Evolutionary conservation across 2,113 vertebrate species (phyloP).

Genomic region (Dolichallabes microphthalmus): DNA sequence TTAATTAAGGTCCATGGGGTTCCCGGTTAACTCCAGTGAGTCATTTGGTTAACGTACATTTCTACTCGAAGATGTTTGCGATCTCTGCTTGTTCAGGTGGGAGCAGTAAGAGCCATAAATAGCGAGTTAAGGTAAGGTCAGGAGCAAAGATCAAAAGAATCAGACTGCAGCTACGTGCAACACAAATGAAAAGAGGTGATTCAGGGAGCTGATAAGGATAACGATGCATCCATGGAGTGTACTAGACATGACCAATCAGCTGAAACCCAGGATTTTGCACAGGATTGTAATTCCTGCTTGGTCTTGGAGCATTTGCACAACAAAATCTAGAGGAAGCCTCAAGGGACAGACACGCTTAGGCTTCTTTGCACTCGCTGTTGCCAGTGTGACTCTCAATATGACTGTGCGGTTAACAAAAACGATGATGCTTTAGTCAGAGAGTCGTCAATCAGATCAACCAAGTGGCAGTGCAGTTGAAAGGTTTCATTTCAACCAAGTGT

Average conservation of each 20-base stretch:
- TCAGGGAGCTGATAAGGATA: background rate
- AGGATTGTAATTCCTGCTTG: background rate
- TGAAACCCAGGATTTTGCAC: background rate
- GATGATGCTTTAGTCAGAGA: background rate
- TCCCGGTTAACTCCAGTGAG: background rate
- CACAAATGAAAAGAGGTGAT: background rate
- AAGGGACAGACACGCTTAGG: background rate
- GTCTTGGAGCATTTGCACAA: background rate
- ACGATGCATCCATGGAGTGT: background rate
- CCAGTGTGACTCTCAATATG: conserved; percentile 1
- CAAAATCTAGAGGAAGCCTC: background rate
- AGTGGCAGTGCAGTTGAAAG: background rate
- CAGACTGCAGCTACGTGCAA: background rate
- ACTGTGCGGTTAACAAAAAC: background rate
- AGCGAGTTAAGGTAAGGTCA: background rate
- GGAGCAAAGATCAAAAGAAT: background rate
- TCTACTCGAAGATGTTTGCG: background rate
- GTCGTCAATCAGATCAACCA: background rate
- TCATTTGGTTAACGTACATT: background rate
- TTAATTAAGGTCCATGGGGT: background rate
- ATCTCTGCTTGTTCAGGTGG: background rate
- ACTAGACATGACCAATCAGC: background rate
- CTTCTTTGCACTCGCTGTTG: background rate
- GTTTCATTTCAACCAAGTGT: background rate
- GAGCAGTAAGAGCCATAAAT: conserved; percentile 5